A percentile compares a stretch with the other conserved stretches of the same genome.
Evolutionary conservation across 1,140 invertebrate species (phyloP).

Genomic region (Drosophila willistoni): DNA sequence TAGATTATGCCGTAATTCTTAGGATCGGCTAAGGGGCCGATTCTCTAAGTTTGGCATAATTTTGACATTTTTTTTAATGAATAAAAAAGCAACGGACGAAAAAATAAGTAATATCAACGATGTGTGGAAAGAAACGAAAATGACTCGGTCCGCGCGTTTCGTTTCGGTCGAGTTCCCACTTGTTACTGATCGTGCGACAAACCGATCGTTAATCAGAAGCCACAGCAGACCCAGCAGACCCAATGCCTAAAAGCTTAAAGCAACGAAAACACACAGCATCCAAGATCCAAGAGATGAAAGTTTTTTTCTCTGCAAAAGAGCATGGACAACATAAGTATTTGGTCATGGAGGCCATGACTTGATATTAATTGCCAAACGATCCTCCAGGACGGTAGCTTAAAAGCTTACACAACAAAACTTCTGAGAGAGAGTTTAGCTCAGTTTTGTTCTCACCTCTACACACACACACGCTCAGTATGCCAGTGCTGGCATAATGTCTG

Average conservation of each 20-base stretch:
- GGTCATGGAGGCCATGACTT: no score
- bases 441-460: no score
- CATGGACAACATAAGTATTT: background rate
- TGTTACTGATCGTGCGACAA: conserved; percentile 34
- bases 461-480: no score
- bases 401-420: background rate
- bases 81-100: background rate
- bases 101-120: conserved; percentile 21
- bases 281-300: no score
- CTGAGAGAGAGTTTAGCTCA: background rate
- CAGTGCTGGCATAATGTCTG: no score
- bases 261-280: background rate
- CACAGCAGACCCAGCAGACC: background rate
- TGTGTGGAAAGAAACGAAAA: conserved; percentile 19
- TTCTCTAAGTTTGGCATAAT: background rate
- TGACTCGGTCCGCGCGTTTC: conserved; percentile 41
- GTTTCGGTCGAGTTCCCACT: conserved; percentile 56
- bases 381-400: background rate
- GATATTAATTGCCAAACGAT: background rate
- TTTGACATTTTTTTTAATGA: background rate
- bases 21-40: background rate
- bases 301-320: background rate
- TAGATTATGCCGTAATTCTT: background rate
- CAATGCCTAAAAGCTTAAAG: background rate
- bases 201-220: conserved; percentile 1